Evolutionary conservation across 1,140 invertebrate species (phyloP), one percentile per base, ranked within the genome.

Genomic region (Apis laboriosa): DNA sequence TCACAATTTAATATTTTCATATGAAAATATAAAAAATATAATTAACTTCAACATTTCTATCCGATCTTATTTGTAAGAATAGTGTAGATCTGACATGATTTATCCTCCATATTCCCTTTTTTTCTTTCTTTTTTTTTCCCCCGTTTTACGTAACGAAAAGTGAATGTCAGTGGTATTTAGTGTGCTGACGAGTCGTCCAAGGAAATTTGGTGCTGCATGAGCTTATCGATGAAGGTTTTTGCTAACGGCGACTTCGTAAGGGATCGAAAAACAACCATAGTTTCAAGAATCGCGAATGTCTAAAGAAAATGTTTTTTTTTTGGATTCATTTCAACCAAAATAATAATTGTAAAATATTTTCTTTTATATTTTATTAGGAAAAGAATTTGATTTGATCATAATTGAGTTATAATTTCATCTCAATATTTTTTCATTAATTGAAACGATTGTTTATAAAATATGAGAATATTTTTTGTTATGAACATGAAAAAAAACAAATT

Each of bases 301-400:
- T 34, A 53, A 83, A 86, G 77, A 86, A 86, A 86, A 77, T 73
- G 28, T 53, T 53, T 19, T 51, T 58, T 76, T 63, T 80, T 80
- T 75, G n/a, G 70, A 85, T 81, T 76, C 58, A 21, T 49, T 7
- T 63, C 66, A 76, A 43, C 28, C 51, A 15, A 63, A 72, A 49
- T 53, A 19, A n/a, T 51, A 24, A n/a, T n/a, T 21, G 77, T 55
- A 51, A 58, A 72, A 24, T 15, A 85, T 7, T 19, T 12, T n/a
- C 15, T 19, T 28, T 11, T n/a, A n/a, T n/a, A n/a, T n/a, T n/a
- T 34, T 17, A 1, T 11, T 1, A 9, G 19, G 9, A 61, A 70
- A 68, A 64, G 34, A 15, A 61, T 55, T 68, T 28, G n/a, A 13
- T 51, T 60, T 43, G 34, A 34, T 13, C 64, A 49, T 77, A 72